Base-by-base conservation (phyloP, 2,888 invertebrate species). In the Drosophila kambysellisi region DNA sequence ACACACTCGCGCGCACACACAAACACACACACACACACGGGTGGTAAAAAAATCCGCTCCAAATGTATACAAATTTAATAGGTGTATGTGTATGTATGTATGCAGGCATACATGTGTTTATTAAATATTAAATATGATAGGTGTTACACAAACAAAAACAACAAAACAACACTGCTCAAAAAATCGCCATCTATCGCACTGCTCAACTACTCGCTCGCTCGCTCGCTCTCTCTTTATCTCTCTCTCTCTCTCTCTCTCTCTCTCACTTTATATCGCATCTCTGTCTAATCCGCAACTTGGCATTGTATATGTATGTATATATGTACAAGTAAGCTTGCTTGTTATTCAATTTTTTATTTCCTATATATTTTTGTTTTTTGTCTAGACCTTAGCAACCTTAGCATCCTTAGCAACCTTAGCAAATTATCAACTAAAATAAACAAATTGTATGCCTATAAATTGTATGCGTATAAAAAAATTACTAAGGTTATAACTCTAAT, bases 161-260 rank as follows among this genome's bases (percentile, higher is more conserved):
- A 77, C 74, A 65, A 77, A 80, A 81, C 79, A 79, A 81, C 79
- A 72, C 63, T 68, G 67, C 60, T 60, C 62, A 56, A 64, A 53
- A 46, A 46, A 46, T 7, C 46, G 46, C 20, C 12, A 46, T 60
- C 56, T 72, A 60, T 35, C 35, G 39, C 50, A 61, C 29, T 41
- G 3, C 43, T 46, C 46, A 20, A 20, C 3, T 6, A 17, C 41
- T 65, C 25, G 33, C 32, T 46, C 17, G 25, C 66, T 57, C 29
- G 20, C 20, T 25, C 20, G 0, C 50, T 35, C 12, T 20, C 33
- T n/a, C 20, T 59, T 33, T 50, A 51, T 29, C n/a, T 37, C 35
- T 37, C 64, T 52, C 30, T 58, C 5, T 52, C n/a, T 9, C 46
- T 39, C 43, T 61, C 39, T 35, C 3, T 9, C 4, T 32, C 9